Conservation (phyloP, 2,888 invertebrate genomes). For the Amaurobius ferox region DNA sequence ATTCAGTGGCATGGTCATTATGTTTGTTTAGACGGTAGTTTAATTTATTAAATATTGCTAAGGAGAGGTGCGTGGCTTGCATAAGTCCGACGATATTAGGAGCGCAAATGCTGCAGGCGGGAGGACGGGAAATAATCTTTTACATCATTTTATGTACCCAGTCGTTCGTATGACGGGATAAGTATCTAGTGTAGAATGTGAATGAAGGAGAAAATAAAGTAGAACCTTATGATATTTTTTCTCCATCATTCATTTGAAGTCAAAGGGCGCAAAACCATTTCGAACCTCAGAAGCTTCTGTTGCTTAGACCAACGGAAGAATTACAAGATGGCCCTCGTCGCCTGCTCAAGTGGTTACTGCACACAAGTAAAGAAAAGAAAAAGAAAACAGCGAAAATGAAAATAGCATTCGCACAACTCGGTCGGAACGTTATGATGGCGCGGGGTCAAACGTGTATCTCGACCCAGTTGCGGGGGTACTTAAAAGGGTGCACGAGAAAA, state of each 20-base stretch:
- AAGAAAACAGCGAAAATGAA: background rate
- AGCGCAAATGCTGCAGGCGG: too few relatives aligned
- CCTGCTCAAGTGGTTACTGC: background rate
- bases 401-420: background rate
- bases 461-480: conserved; percentile 9
- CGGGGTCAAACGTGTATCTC: conserved; percentile 4
- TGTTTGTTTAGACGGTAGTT: too few relatives aligned
- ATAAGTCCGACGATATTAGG: too few relatives aligned
- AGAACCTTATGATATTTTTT: too few relatives aligned
- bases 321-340: background rate
- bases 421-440: conserved; percentile 1
- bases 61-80: too few relatives aligned
- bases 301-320: background rate
- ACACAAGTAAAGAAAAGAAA: background rate
- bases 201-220: too few relatives aligned
- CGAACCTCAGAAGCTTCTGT: background rate
- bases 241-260: background rate
- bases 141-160: too few relatives aligned
- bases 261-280: background rate
- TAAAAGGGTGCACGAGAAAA: conserved; percentile 2
- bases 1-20: too few relatives aligned
- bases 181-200: too few relatives aligned
- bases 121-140: too few relatives aligned
- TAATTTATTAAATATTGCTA: too few relatives aligned
- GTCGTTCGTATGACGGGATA: too few relatives aligned